A percentile compares a stretch with the other conserved stretches of the same genome.
Conservation (phyloP, 2,113 vertebrate genomes). For the Willisornis vidua region DNA sequence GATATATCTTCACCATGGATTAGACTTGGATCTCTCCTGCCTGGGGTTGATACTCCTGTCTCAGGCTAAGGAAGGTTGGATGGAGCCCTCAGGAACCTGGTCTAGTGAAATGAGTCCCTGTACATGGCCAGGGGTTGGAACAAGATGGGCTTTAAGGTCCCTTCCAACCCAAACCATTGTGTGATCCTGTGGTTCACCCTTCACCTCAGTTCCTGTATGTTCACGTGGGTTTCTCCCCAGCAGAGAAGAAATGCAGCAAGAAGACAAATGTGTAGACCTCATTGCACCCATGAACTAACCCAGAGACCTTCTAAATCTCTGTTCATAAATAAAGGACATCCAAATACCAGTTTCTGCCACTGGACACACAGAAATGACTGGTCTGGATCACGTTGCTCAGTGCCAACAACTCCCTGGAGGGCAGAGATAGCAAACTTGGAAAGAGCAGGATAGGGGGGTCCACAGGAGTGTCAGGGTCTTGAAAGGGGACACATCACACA, state of each 20-base stretch:
- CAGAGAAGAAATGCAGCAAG: not conserved
- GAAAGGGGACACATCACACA: not conserved
- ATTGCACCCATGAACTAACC: not conserved
- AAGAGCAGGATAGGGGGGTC: not conserved
- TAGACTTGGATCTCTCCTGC: not conserved
- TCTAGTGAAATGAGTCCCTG: not conserved
- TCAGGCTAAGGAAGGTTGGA: not conserved
- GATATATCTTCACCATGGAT: not conserved
- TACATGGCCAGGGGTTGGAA: not conserved
- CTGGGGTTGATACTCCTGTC: not conserved
- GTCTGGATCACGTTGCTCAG: not conserved
- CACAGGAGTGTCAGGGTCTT: not conserved
- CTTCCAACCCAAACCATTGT: not conserved
- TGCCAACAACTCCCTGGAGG: not conserved
- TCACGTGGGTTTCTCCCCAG: not conserved
- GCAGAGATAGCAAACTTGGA: not conserved
- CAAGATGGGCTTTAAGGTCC: not conserved
- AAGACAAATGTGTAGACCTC: not conserved
- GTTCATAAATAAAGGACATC: not conserved
- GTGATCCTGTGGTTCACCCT: not conserved
- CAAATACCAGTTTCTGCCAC: not conserved
- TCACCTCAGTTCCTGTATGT: not conserved
- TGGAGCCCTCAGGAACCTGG: not conserved
- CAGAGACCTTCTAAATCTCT: not conserved
- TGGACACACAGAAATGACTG: not conserved